Percentiles rank a stretch among this genome's conserved stretches.
Conservation (phyloP, 2,113 vertebrate genomes). For the Etheostoma cragini region DNA sequence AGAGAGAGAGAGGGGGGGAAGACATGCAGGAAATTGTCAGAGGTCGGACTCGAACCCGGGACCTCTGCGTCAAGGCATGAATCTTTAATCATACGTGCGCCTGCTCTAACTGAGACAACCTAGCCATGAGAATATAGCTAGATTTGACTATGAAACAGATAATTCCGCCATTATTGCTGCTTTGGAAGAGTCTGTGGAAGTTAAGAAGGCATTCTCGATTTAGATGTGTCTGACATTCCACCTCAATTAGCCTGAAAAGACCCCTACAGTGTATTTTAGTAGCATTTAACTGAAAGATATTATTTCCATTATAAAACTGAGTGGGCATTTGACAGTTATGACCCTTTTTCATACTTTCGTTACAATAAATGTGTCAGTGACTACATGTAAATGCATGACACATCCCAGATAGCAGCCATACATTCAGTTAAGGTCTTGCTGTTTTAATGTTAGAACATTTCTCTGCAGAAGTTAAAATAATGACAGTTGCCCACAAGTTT, state of each 20-base stretch:
- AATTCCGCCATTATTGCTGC: background rate
- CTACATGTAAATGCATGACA: background rate
- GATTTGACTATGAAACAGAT: background rate
- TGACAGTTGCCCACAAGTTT: background rate
- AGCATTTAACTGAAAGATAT: background rate
- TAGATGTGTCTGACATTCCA: background rate
- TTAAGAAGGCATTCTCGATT: background rate
- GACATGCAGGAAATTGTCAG: no score
- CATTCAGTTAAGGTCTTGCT: background rate
- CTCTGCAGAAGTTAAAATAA: background rate
- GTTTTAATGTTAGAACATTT: background rate
- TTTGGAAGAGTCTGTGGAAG: background rate
- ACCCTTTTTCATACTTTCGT: background rate
- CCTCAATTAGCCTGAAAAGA: background rate
- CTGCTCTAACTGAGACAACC: no score
- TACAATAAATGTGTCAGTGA: background rate
- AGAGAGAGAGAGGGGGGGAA: no score
- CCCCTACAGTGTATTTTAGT: background rate
- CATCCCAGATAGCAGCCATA: background rate
- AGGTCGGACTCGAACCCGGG: no score
- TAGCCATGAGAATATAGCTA: background rate
- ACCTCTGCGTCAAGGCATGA: no score
- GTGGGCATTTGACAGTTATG: background rate
- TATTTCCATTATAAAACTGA: background rate
- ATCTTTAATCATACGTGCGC: no score